These are phyloP conservation scores for Philopedon plagiatum DNA, from an alignment of 2,888 invertebrate species.

Conservation along the genomic window DNA sequence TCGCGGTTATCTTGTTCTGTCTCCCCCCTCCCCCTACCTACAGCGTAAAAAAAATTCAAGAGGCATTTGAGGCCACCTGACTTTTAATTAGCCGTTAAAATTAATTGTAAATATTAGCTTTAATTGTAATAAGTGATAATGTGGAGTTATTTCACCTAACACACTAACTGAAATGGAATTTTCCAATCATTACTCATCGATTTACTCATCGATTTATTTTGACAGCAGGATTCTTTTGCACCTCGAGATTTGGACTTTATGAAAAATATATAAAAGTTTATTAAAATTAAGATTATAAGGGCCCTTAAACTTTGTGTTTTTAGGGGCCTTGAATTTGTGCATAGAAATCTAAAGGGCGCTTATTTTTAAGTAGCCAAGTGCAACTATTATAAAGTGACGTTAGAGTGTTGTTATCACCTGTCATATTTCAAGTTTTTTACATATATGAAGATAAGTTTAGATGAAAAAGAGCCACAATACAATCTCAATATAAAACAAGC, in stretches of 20 bases:
- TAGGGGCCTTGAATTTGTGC: no score
- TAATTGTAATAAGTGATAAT: slow-evolving; percentile 38
- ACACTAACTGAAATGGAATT: slow-evolving; percentile 30
- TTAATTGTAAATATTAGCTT: slow-evolving; percentile 16
- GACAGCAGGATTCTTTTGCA: slow-evolving; percentile 5
- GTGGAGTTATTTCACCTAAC: slow-evolving; percentile 36
- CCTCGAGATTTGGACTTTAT: not conserved
- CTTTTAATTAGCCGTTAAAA: not conserved
- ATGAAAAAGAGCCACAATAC: no score
- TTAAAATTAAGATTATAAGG: no score
- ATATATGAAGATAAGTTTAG: no score
- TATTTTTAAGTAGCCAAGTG: no score
- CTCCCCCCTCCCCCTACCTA: not conserved
- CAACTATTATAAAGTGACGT: no score
- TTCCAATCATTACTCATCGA: not conserved
- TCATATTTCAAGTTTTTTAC: not conserved
- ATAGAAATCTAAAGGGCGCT: no score
- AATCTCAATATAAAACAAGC: no score
- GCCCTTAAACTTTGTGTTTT: no score
- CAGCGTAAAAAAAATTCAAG: slow-evolving; percentile 3
- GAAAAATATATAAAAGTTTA: not conserved
- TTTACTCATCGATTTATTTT: slow-evolving; percentile 9
- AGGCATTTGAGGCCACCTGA: slow-evolving; percentile 15
- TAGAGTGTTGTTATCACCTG: not conserved
- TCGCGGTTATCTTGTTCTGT: not conserved